phyloP scores from a whole-genome alignment of 2,888 invertebrate genomes.

The Apocheima hispidaria region DNA sequence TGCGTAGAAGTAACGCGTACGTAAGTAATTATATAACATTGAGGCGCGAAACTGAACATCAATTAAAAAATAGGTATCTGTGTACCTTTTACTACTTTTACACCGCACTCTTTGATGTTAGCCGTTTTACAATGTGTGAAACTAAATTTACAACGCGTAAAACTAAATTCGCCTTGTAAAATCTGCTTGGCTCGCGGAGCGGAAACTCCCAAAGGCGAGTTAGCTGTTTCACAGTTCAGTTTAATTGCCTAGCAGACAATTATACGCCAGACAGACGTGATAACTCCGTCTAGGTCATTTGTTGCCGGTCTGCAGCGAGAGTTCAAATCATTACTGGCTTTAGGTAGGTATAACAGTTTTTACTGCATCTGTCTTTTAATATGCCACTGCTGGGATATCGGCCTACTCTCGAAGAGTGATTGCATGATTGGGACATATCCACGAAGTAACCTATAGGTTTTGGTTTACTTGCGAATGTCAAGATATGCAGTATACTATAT shows the following conservation, averaged over 20 bases:
- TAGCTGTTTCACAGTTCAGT: constrained; percentile 62
- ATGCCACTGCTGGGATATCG: too few relatives aligned
- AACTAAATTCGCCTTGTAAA: constrained; percentile 20
- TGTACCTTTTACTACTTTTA: neutral
- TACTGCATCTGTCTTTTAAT: too few relatives aligned
- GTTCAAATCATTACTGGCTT: constrained; percentile 52
- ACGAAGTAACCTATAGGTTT: too few relatives aligned
- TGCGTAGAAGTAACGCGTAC: neutral
- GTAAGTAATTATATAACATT: neutral
- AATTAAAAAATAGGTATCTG: neutral
- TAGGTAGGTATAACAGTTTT: constrained; percentile 23
- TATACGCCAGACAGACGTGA: constrained; percentile 75
- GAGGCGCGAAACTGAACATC: neutral
- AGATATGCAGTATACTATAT: too few relatives aligned
- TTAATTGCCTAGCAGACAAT: constrained; percentile 77
- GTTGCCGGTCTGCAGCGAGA: constrained; percentile 60
- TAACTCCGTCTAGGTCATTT: constrained; percentile 77
- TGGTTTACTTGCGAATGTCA: too few relatives aligned
- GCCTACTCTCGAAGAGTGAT: too few relatives aligned
- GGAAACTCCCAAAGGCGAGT: constrained; percentile 38
- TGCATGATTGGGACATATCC: too few relatives aligned
- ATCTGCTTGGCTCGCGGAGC: constrained; percentile 9
- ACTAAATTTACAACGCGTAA: constrained; percentile 19
- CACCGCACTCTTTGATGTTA: constrained; percentile 1
- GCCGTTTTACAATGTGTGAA: constrained; percentile 21